A percentile compares a stretch with the other conserved stretches of the same genome.
phyloP scores from a whole-genome alignment of 2,113 vertebrate genomes.

The Lophius piscatorius region DNA sequence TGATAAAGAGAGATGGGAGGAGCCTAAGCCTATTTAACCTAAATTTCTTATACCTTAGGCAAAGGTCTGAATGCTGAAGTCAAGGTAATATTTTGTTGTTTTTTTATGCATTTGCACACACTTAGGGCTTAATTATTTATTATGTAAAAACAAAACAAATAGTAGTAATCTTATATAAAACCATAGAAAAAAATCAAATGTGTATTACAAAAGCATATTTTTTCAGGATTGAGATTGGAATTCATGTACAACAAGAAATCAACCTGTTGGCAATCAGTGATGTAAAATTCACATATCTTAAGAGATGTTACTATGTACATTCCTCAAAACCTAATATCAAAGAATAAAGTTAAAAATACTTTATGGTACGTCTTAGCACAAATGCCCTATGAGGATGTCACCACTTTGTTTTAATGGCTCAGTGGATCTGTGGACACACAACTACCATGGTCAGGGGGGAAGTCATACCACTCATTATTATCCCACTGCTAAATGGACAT shows the following conservation, averaged over 20 bases:
- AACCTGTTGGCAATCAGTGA: conserved; percentile 24
- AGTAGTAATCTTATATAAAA: conserved; percentile 57
- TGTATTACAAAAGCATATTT: conserved; percentile 36
- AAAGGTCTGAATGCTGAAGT: too few species aligned
- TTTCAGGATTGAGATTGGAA: conserved; percentile 29
- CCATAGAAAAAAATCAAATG: conserved; percentile 54
- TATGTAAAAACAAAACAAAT: conserved; percentile 65
- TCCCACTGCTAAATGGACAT: conserved; percentile 6
- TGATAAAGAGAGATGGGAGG: too few species aligned
- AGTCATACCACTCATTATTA: neutral
- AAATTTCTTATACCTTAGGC: too few species aligned
- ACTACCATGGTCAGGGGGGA: neutral
- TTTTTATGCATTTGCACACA: neutral
- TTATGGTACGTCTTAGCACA: conserved; percentile 2
- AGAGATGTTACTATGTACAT: conserved; percentile 2
- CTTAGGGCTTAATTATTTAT: conserved; percentile 55
- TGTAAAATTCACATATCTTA: conserved; percentile 29
- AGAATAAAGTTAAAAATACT: conserved; percentile 33
- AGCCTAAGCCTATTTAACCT: too few species aligned
- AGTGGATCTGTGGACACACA: conserved; percentile 11
- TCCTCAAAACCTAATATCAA: conserved; percentile 19
- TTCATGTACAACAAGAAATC: conserved; percentile 15
- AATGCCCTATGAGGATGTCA: conserved; percentile 27
- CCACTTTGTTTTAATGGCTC: conserved; percentile 46
- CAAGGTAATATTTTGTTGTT: too few species aligned